Percentiles rank a stretch among this genome's conserved stretches.
phyloP scores from a whole-genome alignment of 2,888 invertebrate species.

The Drosophila cracens region DNA sequence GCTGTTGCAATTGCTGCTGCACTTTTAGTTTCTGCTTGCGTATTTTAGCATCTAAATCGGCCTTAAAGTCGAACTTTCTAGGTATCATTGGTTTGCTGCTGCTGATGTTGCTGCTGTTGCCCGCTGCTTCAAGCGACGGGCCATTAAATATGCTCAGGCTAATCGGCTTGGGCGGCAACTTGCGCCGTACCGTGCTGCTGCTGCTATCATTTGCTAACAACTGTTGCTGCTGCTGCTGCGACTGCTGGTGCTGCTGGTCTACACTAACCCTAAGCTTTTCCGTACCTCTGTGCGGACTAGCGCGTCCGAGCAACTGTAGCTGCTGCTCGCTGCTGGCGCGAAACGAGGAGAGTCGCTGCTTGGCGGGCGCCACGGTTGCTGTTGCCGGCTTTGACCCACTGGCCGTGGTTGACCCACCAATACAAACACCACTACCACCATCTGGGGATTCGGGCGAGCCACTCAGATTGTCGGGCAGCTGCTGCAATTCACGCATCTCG shows the following conservation, averaged over 20 bases:
- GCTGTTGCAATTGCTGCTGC: slow-evolving; percentile 75
- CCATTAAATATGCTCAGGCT: slow-evolving; percentile 79
- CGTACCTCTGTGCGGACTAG: slow-evolving; percentile 80
- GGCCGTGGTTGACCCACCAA: slow-evolving; percentile 16
- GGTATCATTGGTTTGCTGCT: slow-evolving; percentile 64
- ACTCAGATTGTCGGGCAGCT: slow-evolving; percentile 74
- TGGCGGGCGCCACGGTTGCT: slow-evolving; percentile 83
- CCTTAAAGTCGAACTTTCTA: slow-evolving; percentile 80
- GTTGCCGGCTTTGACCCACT: slow-evolving; percentile 50
- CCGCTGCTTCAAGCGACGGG: slow-evolving; percentile 23
- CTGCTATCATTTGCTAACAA: slow-evolving; percentile 42
- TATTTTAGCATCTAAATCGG: slow-evolving; percentile 82
- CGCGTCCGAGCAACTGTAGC: slow-evolving; percentile 78
- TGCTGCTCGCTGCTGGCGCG: slow-evolving; percentile 83
- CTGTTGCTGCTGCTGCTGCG: slow-evolving; percentile 33
- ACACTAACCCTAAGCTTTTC: slow-evolving; percentile 60
- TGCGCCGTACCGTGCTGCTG: slow-evolving; percentile 63
- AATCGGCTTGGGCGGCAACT: slow-evolving; percentile 80
- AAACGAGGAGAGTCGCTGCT: slow-evolving; percentile 85
- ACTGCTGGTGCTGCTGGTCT: slow-evolving; percentile 57
- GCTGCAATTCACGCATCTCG: slow-evolving; percentile 80
- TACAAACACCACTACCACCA: not conserved
- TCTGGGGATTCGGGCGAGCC: slow-evolving; percentile 65
- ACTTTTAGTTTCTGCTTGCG: slow-evolving; percentile 81
- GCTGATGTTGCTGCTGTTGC: slow-evolving; percentile 46